Conservation (phyloP, 2,797 vertebrate species). For the Chiroxiphia lanceolata region DNA sequence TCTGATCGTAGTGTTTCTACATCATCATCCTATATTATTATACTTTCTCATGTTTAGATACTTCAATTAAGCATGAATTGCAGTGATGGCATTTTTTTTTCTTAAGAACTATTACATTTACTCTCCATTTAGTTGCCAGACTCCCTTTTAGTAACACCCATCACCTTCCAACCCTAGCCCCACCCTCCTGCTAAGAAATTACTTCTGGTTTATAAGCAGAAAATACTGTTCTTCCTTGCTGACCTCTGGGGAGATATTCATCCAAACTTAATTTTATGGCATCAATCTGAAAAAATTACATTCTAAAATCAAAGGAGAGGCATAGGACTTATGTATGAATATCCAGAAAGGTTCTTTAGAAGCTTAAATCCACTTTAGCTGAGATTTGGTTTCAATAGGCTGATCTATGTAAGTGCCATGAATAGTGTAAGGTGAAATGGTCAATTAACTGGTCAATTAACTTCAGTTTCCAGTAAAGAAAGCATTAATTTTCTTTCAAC, state of each 20-base stretch:
- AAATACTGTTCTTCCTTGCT: neutral
- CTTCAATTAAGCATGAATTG: neutral
- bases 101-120: neutral
- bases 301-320: neutral
- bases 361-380: neutral
- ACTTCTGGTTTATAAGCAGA: neutral
- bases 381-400: neutral
- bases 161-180: rapidly evolving
- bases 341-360: neutral
- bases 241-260: neutral
- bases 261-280: neutral
- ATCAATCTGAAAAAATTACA: neutral
- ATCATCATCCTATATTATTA: neutral
- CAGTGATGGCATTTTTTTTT: neutral
- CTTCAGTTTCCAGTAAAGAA: neutral
- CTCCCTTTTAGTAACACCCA: neutral
- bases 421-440: neutral
- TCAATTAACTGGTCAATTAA: neutral
- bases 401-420: neutral
- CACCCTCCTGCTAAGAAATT: neutral
- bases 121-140: neutral
- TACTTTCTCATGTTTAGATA: neutral
- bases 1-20: neutral
- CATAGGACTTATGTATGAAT: neutral
- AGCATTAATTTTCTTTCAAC: neutral